These are phyloP conservation scores for Diuraphis noxia DNA, from an alignment of 1,140 invertebrate genomes.

Conservation along the genomic window DNA sequence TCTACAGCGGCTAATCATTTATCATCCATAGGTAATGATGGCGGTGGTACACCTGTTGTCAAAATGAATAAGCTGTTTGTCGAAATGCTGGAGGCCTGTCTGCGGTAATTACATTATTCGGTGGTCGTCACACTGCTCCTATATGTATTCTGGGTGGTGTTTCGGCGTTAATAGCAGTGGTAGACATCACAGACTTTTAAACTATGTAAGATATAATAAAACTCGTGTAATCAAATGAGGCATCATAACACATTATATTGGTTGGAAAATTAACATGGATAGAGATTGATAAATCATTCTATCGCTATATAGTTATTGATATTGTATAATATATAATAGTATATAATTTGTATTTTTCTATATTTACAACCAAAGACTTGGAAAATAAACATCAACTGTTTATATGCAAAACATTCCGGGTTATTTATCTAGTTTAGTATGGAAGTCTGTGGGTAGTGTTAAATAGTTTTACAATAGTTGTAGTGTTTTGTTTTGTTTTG, in stretches of 20 bases:
- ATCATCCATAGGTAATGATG: background rate
- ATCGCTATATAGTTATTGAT: background rate
- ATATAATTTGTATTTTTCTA: background rate
- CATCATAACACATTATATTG: background rate
- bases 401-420: conserved; percentile 4
- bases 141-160: background rate
- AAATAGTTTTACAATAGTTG: conserved; percentile 7
- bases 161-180: background rate
- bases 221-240: background rate
- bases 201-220: background rate
- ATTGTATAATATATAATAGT: background rate
- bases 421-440: background rate
- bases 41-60: background rate
- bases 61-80: conserved; percentile 94
- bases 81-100: conserved; percentile 89
- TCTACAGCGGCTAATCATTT: background rate
- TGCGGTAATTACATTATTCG: background rate
- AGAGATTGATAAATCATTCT: background rate
- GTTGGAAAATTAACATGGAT: background rate
- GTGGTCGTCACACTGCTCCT: background rate
- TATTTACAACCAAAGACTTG: background rate
- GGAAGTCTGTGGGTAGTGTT: conserved; percentile 13
- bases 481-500: conserved; percentile 21
- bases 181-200: conserved; percentile 23
- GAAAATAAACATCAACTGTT: background rate